phyloP scores from a whole-genome alignment of 1,140 invertebrate genomes.

The Octopus sinensis region DNA sequence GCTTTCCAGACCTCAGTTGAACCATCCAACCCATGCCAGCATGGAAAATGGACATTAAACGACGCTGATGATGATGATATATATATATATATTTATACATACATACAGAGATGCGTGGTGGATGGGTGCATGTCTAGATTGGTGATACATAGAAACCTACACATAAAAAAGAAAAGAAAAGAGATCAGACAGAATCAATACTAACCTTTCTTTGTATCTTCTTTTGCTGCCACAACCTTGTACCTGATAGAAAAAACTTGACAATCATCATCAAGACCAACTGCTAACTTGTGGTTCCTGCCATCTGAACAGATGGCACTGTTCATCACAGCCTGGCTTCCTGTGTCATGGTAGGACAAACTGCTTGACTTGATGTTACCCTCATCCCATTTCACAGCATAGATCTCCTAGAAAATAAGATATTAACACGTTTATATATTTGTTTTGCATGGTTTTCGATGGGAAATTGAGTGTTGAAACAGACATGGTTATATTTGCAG shows the following conservation, averaged over 20 bases:
- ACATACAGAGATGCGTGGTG: no score
- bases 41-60: no score
- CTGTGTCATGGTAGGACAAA: constrained; percentile 82
- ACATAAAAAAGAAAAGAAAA: no score
- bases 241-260: constrained; percentile 81
- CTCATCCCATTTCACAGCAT: constrained; percentile 81
- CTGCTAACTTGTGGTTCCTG: constrained; percentile 74
- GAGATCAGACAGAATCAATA: not conserved
- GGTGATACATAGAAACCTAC: no score
- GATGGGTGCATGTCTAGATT: no score
- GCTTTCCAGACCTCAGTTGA: no score
- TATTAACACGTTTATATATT: constrained; percentile 25
- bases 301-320: constrained; percentile 68
- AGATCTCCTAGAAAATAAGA: constrained; percentile 74
- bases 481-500: no score
- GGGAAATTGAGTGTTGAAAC: no score
- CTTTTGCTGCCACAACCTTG: constrained; percentile 60
- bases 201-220: constrained; percentile 33
- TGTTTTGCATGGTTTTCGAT: no score
- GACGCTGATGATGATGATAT: no score
- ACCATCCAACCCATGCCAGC: no score
- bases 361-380: constrained; percentile 77
- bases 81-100: no score
- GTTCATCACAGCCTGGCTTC: constrained; percentile 87
- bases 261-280: constrained; percentile 87